These are phyloP conservation scores for Platerodrilus igneus DNA, from an alignment of 2,888 invertebrate species.

Conservation along the genomic window DNA sequence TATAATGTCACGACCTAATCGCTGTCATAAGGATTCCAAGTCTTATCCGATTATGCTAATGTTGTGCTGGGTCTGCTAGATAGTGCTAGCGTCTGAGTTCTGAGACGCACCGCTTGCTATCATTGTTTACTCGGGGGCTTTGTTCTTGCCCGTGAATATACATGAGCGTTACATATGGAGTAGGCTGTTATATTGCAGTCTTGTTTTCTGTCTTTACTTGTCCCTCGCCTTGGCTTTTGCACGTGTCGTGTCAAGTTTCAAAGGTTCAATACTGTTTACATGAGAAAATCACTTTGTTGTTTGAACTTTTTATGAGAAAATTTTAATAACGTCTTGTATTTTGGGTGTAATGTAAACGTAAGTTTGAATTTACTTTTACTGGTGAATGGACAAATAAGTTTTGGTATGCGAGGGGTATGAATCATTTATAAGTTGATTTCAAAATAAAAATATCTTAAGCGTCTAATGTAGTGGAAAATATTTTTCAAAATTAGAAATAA, in stretches of 20 bases:
- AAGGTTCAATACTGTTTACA: slow-evolving; percentile 18
- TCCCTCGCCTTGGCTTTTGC: slow-evolving; percentile 17
- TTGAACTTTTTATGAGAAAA: too few relatives aligned
- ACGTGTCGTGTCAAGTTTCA: slow-evolving; percentile 17
- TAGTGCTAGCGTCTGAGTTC: slow-evolving; percentile 35
- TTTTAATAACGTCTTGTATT: too few relatives aligned
- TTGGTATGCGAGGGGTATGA: too few relatives aligned
- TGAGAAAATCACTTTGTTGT: slow-evolving; percentile 14
- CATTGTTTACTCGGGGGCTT: slow-evolving; percentile 47
- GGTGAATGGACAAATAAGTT: too few relatives aligned
- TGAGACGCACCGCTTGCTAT: slow-evolving; percentile 36
- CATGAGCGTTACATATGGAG: slow-evolving; percentile 50
- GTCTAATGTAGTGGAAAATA: too few relatives aligned
- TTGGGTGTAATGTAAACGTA: too few relatives aligned
- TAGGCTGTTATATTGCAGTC: slow-evolving; percentile 46
- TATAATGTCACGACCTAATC: slow-evolving; percentile 39
- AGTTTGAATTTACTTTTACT: too few relatives aligned
- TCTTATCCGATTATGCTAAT: slow-evolving; percentile 49
- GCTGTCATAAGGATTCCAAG: slow-evolving; percentile 43
- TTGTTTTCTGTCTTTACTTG: slow-evolving; percentile 33
- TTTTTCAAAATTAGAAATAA: too few relatives aligned
- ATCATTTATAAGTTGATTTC: too few relatives aligned
- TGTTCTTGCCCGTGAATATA: slow-evolving; percentile 47
- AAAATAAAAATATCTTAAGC: too few relatives aligned
- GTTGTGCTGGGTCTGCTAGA: slow-evolving; percentile 43